Conservation (phyloP, 2,797 vertebrate genomes). For the Anguilla marmorata region DNA sequence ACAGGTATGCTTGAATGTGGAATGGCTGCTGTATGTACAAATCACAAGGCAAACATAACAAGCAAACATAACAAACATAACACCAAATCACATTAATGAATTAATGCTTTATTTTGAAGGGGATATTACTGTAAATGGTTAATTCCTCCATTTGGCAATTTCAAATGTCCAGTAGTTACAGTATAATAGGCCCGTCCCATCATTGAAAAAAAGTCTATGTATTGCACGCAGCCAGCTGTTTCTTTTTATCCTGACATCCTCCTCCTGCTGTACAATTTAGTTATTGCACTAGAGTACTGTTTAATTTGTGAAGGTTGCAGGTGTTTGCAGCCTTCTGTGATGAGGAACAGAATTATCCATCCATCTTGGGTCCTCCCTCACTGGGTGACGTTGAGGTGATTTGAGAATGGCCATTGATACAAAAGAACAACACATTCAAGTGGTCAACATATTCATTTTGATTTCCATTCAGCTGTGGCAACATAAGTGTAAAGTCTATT, state of each 20-base stretch:
- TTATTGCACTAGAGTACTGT: too few species aligned
- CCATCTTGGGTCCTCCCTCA: neutral
- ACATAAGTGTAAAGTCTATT: neutral
- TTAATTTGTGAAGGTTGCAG: too few species aligned
- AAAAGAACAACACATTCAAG: constrained; percentile 14
- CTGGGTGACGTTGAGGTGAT: neutral
- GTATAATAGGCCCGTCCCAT: neutral
- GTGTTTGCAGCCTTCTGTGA: too few species aligned
- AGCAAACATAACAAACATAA: neutral
- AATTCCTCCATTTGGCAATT: neutral
- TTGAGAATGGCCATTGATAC: neutral
- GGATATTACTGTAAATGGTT: neutral
- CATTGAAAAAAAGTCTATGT: neutral
- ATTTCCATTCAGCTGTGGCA: neutral
- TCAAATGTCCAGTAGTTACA: neutral
- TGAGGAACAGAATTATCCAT: neutral
- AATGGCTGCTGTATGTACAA: neutral
- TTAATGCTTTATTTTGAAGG: neutral
- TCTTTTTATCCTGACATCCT: neutral
- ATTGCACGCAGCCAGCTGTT: neutral
- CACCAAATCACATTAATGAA: neutral
- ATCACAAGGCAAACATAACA: neutral
- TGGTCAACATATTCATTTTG: neutral
- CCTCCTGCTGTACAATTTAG: neutral
- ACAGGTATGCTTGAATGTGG: neutral